A percentile compares a stretch with the other conserved stretches of the same genome.
Evolutionary conservation across 2,797 vertebrate species (phyloP).

Genomic region (Myotis vivesi): DNA sequence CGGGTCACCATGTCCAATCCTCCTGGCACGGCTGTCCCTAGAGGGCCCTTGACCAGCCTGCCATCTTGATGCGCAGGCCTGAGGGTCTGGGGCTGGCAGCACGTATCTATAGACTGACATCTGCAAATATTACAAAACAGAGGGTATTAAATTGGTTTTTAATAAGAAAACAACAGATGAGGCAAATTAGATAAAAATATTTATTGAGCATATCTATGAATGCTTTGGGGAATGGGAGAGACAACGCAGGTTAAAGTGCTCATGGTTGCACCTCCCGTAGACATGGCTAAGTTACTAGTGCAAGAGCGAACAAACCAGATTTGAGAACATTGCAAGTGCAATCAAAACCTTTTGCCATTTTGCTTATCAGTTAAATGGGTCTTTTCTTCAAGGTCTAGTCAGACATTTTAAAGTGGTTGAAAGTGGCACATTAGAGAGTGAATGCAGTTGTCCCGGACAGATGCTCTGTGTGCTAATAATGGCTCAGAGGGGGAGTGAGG

Average conservation of each 20-base stretch:
- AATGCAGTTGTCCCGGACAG: neutral
- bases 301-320: neutral
- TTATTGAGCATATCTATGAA: constrained; percentile 43
- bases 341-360: neutral
- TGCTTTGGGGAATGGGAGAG: constrained; percentile 50
- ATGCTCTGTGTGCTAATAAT: neutral
- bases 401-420: neutral
- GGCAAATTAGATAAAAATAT: constrained; percentile 73
- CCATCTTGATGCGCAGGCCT: constrained; percentile 83
- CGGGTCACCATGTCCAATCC: constrained; percentile 85
- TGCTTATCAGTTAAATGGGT: constrained; percentile 19
- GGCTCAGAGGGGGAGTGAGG: neutral
- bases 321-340: neutral
- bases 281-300: neutral
- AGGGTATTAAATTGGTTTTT: constrained; percentile 75
- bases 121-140: constrained; percentile 73
- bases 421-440: neutral
- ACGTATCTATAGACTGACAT: constrained; percentile 78
- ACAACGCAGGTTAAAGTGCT: neutral
- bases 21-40: constrained; percentile 80
- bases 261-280: neutral
- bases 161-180: constrained; percentile 68
- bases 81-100: constrained; percentile 79
- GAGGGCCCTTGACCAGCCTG: constrained; percentile 80
- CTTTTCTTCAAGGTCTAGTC: neutral